Evolutionary conservation across 2,113 vertebrate genomes (phyloP).

Genomic region (Atherinomorus stipes): DNA sequence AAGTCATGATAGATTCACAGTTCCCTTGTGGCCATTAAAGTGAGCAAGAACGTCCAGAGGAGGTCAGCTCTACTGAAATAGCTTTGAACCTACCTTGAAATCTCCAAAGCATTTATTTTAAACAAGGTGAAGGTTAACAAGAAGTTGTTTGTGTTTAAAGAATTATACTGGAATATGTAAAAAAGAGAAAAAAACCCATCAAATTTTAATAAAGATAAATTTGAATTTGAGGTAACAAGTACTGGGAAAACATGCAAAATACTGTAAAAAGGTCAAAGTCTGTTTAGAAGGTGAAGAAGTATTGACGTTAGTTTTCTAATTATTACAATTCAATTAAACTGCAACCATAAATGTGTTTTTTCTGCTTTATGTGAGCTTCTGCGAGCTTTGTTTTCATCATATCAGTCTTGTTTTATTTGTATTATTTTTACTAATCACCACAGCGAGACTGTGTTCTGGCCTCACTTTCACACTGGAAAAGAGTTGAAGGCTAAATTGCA

Average conservation of each 20-base stretch:
- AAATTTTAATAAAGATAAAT: neutral
- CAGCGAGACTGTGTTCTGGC: constrained; percentile 40
- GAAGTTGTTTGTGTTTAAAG: constrained; percentile 2
- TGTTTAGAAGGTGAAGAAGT: constrained; percentile 7
- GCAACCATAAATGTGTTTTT: neutral
- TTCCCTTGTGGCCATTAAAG: constrained; percentile 76
- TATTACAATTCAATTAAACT: neutral
- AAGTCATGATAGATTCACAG: constrained; percentile 77
- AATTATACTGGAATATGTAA: neutral
- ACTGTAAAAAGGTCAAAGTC: neutral
- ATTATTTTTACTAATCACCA: constrained; percentile 44
- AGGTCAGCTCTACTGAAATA: constrained; percentile 74
- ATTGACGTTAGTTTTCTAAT: neutral
- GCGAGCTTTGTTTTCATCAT: neutral
- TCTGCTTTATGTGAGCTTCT: no score
- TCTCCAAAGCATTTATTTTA: constrained; percentile 50
- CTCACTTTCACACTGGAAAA: constrained; percentile 47
- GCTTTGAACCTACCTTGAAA: constrained; percentile 81
- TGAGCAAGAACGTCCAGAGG: constrained; percentile 62
- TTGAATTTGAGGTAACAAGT: neutral
- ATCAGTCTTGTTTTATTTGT: no score
- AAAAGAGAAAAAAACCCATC: no score
- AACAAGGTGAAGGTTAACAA: constrained; percentile 31
- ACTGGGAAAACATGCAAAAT: neutral
- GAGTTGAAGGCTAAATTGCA: constrained; percentile 46